Percentiles rank a stretch among this genome's conserved stretches.
Evolutionary conservation across 2,888 invertebrate genomes (phyloP).

Genomic region (Muscina levida): DNA sequence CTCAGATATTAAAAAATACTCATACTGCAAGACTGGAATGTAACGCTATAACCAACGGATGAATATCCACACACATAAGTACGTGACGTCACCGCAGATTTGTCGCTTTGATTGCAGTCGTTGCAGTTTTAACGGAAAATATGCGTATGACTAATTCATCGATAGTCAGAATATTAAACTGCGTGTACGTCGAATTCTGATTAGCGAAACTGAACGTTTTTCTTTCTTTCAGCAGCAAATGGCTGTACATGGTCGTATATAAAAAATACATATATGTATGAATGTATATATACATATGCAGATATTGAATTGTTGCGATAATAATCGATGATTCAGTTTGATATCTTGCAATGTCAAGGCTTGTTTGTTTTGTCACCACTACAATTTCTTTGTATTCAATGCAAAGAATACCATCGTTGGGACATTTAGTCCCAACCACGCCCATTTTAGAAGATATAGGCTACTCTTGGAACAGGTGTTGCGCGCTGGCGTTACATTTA

Average conservation of each 20-base stretch:
- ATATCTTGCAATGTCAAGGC: slow-evolving; percentile 21
- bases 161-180: neutral
- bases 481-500: slow-evolving; percentile 9
- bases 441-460: slow-evolving; percentile 24
- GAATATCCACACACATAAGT: slow-evolving; percentile 30
- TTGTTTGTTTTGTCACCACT: slow-evolving; percentile 37
- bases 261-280: slow-evolving; percentile 7
- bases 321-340: slow-evolving; percentile 40
- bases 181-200: slow-evolving; percentile 13
- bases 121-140: slow-evolving; percentile 23
- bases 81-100: too few species aligned
- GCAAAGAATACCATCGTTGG: slow-evolving; percentile 6
- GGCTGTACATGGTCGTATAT: slow-evolving; percentile 11
- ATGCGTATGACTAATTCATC: slow-evolving; percentile 21
- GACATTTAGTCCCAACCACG: slow-evolving; percentile 37
- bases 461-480: slow-evolving; percentile 49
- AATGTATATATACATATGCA: slow-evolving; percentile 10
- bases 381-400: neutral
- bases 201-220: slow-evolving; percentile 15
- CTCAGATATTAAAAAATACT: too few species aligned
- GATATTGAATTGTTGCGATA: slow-evolving; percentile 37
- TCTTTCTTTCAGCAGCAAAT: neutral
- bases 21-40: too few species aligned
- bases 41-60: slow-evolving; percentile 8
- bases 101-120: too few species aligned